Percentiles rank a stretch among this genome's conserved stretches.
phyloP scores from a whole-genome alignment of 2,888 invertebrate genomes.

The Lacanobia wlatinum region DNA sequence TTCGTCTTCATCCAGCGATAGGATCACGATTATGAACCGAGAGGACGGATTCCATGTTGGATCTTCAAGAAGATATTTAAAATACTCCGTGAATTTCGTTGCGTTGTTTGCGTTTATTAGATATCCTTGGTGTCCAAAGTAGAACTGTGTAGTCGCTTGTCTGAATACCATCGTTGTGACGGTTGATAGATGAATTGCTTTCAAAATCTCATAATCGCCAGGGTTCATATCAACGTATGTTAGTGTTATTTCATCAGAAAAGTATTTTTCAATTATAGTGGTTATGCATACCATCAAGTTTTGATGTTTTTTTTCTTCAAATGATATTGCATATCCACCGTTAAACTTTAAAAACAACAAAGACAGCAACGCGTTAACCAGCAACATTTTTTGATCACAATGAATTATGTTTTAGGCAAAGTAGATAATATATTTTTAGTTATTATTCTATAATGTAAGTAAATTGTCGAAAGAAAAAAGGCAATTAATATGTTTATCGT shows the following conservation, averaged over 20 bases:
- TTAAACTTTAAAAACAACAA: constrained; percentile 14
- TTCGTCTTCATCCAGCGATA: constrained; percentile 46
- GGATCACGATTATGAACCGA: constrained; percentile 70
- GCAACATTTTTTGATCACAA: constrained; percentile 48
- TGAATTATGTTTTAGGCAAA: neutral
- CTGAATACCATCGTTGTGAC: constrained; percentile 22
- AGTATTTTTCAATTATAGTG: neutral
- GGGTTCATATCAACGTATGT: constrained; percentile 19
- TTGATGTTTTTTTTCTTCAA: neutral
- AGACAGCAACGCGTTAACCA: constrained; percentile 29
- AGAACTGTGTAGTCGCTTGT: constrained; percentile 2
- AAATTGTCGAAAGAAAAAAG: neutral
- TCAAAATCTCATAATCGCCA: constrained; percentile 47
- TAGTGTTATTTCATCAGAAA: neutral
- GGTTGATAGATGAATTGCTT: constrained; percentile 52
- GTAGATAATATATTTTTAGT: neutral
- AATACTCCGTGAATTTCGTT: constrained; percentile 59
- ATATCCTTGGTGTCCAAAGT: constrained; percentile 61
- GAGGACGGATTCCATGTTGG: constrained; percentile 72
- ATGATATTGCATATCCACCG: neutral
- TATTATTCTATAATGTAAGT: neutral
- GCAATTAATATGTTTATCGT: constrained; percentile 6
- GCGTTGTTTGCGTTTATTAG: constrained; percentile 64
- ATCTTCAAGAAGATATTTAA: constrained; percentile 64
- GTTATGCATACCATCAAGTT: neutral